Conservation (phyloP, 2,797 vertebrate genomes). For the Lepilemur septentrionalis region DNA sequence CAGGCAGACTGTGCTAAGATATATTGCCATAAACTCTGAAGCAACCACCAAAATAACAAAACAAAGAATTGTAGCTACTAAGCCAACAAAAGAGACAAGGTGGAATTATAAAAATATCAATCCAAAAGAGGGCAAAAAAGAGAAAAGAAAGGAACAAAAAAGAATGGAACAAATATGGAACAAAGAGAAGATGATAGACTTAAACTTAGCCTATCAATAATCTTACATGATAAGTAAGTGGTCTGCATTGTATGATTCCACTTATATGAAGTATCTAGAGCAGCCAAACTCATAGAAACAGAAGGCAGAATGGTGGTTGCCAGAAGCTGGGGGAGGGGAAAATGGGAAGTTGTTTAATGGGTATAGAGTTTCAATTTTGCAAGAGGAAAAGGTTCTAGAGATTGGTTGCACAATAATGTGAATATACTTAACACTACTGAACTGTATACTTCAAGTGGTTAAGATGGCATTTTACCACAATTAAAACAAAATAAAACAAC, state of each 20-base stretch:
- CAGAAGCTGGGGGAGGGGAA: neutral
- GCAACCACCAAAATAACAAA: neutral
- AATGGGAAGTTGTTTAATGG: neutral
- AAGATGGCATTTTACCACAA: slow-evolving; percentile 40
- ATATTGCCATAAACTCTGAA: neutral
- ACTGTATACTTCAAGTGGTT: slow-evolving; percentile 1
- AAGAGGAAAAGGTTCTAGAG: slow-evolving; percentile 22
- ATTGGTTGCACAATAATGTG: neutral
- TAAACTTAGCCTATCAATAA: neutral
- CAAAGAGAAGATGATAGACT: neutral
- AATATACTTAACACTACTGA: neutral
- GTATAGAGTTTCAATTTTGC: slow-evolving; percentile 16
- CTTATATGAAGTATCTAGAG: neutral
- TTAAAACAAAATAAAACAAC: neutral
- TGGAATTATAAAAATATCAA: neutral
- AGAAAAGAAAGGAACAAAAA: neutral
- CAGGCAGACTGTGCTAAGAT: neutral
- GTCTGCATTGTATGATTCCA: neutral
- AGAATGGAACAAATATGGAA: neutral
- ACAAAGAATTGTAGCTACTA: neutral
- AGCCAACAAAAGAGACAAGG: neutral
- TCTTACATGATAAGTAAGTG: neutral
- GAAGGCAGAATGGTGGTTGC: neutral
- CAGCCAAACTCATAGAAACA: neutral
- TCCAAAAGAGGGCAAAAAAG: neutral